Base-by-base conservation (phyloP, 1,140 invertebrate genomes). In the Triops longicaudatus region DNA sequence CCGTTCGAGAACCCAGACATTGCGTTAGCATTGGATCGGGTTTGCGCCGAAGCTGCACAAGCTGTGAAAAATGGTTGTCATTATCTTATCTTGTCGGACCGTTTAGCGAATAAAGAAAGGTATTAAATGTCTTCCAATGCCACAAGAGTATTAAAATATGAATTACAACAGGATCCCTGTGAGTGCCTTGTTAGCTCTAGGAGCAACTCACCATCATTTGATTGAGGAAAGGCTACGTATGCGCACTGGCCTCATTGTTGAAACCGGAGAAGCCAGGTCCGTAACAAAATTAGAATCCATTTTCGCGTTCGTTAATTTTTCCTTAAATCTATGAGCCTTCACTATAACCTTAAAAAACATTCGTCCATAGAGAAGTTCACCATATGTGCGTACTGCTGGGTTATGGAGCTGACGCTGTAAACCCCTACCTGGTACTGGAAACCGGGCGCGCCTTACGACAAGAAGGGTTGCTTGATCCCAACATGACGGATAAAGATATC, bases 321-420 rank as follows among this genome's bases (percentile, higher is more conserved):
- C 41, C 7, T 76, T 73, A 72, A 42, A 6, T 28, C 26, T 71
- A 72, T 73, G 44, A 42, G 41, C n/a, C n/a, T 7, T n/a, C 44
- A 43, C 76, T 73, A 28, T 79, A 11, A 37, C 75, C 10, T 78
- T 26, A 28, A 17, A 77, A 42, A 43, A n/a, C n/a, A 73, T 76
- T 75, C 76, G 72, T 77, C 76, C 79, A 26, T 82, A 88, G 89
- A 77, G 96, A 98, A 85, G 96, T 99, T 0, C 97, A 98, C 84
- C 97, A 99, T 81, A 92, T 98, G 84, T 98, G 96, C 83, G 93
- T 98, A 0, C 85, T 99, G 14, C 87, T 99, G 10, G 97, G 97
- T 73, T 99, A 97, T 84, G 98, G 98, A 73, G 97, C 96, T 7
- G 97, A 99, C 86, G 97, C 93, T 0, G 94, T 99, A 79, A 98